Percentiles rank a stretch among this genome's conserved stretches.
phyloP scores from a whole-genome alignment of 2,797 vertebrate species.

The Margarornis squamiger region DNA sequence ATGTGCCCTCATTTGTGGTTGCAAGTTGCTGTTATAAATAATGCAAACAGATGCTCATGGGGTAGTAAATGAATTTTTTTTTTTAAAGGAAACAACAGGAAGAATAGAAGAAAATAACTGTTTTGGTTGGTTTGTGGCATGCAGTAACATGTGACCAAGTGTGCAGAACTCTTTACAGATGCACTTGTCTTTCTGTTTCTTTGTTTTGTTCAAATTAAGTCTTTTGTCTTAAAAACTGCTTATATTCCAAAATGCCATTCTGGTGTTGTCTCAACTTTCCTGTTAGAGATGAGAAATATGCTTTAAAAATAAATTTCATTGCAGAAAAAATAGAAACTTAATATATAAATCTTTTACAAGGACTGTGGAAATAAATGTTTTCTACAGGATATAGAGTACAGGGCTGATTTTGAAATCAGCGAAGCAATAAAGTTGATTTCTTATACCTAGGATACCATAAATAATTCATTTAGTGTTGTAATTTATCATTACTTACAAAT shows the following conservation, averaged over 20 bases:
- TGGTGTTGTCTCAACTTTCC: neutral
- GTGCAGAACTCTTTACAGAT: neutral
- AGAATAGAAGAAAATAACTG: neutral
- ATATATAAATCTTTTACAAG: neutral
- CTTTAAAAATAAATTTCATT: conserved; percentile 26
- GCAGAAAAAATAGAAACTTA: conserved; percentile 1
- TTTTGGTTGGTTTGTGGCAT: neutral
- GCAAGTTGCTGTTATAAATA: conserved; percentile 26
- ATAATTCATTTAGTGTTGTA: neutral
- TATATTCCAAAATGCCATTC: neutral
- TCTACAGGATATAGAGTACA: neutral
- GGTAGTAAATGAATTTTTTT: neutral
- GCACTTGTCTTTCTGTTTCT: neutral
- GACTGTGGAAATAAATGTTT: neutral
- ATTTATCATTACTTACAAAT: neutral
- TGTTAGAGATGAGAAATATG: neutral
- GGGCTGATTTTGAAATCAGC: neutral
- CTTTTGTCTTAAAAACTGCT: neutral
- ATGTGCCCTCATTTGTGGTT: conserved; percentile 5
- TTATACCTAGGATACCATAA: neutral
- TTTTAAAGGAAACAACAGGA: neutral
- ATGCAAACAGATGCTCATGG: neutral
- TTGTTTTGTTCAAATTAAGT: neutral
- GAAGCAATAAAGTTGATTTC: neutral
- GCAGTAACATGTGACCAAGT: neutral